Base-by-base conservation (phyloP, 1,140 invertebrate genomes). In the Hypothenemus hampei region DNA sequence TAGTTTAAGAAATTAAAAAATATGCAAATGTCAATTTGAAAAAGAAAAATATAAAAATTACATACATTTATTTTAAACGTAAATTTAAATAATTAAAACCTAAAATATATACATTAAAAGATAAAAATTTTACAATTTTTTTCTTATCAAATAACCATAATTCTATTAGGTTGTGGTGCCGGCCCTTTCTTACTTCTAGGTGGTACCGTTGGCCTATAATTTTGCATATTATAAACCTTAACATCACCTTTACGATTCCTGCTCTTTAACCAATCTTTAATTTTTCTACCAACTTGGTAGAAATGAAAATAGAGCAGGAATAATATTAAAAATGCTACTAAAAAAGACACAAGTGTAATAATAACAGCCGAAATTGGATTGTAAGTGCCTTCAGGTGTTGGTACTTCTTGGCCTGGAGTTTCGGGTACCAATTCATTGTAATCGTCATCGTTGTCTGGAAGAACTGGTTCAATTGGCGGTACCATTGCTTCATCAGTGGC, bases 221-320 rank as follows among this genome's bases (percentile, higher is more conserved):
- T 39, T 13, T 44, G 41, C 24, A 50, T 54, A 20, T 56, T 21
- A 31, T 23, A 31, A 18, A 51, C 16, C 40, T 50, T 50, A 11
- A 37, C 53, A 4, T 53, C 56, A 7, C 46, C 43, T 35, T 59
- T 65, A 18, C 51, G 40, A n/a, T 33, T 58, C 11, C 39, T 47
- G 7, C 52, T 35, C 37, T 68, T 67, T 26, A 72, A 41, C 68
- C 68, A 71, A 18, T 43, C 40, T 36, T 68, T 66, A 18, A 72
- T 22, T 31, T 59, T 59, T 18, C 49, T 64, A 66, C 70, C 70
- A 67, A 70, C 58, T 48, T 64, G 67, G 60, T 72, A 72, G 37
- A 65, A 72, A 50, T 71, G 68, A 66, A 66, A 65, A 52, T 69
- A 72, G 35, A 72, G 57, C 24, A 71, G 64, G 65, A 64, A 70